phyloP scores from a whole-genome alignment of 1,140 invertebrate genomes.

The Dendrolimus kikuchii region DNA sequence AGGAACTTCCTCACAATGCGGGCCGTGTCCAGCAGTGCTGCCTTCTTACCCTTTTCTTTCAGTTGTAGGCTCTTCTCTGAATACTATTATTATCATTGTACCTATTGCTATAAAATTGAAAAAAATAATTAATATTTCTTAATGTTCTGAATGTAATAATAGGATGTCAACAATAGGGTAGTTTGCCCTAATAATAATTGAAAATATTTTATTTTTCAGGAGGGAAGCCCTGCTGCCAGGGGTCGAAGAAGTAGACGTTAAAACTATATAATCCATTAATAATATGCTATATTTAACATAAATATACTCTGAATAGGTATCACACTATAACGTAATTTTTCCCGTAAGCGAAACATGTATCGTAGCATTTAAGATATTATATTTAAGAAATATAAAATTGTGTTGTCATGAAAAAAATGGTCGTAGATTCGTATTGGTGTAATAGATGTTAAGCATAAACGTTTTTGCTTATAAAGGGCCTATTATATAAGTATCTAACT shows the following conservation, averaged over 20 bases:
- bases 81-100: too few relatives aligned
- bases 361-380: conserved; percentile 21
- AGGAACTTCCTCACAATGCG: too few relatives aligned
- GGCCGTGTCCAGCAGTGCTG: too few relatives aligned
- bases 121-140: too few relatives aligned
- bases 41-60: too few relatives aligned
- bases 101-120: too few relatives aligned
- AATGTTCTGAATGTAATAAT: too few relatives aligned
- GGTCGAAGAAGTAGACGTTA: conserved; percentile 26
- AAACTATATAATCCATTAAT: conserved; percentile 1
- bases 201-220: conserved; percentile 31
- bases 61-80: too few relatives aligned
- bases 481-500: conserved; percentile 5
- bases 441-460: conserved; percentile 12
- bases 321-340: too few relatives aligned
- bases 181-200: too few relatives aligned
- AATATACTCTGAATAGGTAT: too few relatives aligned
- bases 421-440: conserved; percentile 12
- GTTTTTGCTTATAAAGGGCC: conserved; percentile 13
- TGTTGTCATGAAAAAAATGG: conserved; percentile 51
- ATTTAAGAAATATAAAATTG: conserved; percentile 30
- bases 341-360: conserved; percentile 9
- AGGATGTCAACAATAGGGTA: too few relatives aligned
- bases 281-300: conserved; percentile 1
- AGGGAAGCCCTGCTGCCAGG: conserved; percentile 52